A percentile compares a stretch with the other conserved stretches of the same genome.
phyloP scores from a whole-genome alignment of 2,797 vertebrate genomes.

The Toxotes lorentzi region DNA sequence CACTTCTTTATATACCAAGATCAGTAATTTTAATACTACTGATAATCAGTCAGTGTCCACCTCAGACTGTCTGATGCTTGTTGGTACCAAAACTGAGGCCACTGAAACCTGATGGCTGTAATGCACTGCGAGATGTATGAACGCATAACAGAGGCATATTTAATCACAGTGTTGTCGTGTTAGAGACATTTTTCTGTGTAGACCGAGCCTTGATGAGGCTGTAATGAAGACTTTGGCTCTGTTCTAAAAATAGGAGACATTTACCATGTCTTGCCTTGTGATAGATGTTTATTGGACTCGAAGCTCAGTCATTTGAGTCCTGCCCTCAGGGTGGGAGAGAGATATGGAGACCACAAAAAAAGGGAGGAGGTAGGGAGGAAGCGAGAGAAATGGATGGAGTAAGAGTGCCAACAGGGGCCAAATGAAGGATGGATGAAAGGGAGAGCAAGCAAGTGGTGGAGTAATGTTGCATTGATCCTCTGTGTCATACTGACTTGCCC shows the following conservation, averaged over 20 bases:
- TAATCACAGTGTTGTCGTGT: constrained; percentile 5
- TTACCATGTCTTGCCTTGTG: constrained; percentile 72
- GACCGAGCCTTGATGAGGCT: constrained; percentile 62
- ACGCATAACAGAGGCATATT: constrained; percentile 15
- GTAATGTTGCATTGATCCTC: constrained; percentile 25
- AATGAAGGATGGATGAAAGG: constrained; percentile 36
- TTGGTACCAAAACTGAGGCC: neutral
- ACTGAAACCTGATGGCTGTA: neutral
- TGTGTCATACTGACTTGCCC: constrained; percentile 50
- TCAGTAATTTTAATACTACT: neutral
- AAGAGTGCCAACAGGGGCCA: constrained; percentile 29
- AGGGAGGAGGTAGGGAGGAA: constrained; percentile 12
- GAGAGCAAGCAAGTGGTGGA: constrained; percentile 30
- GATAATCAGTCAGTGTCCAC: constrained; percentile 22
- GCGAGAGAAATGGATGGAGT: constrained; percentile 42
- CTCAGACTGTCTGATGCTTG: constrained; percentile 6
- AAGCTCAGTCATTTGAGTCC: constrained; percentile 70
- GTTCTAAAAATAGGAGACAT: constrained; percentile 82
- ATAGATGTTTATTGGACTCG: constrained; percentile 80
- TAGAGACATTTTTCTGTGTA: constrained; percentile 41
- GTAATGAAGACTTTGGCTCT: constrained; percentile 53
- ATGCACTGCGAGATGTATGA: constrained; percentile 16
- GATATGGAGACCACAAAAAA: constrained; percentile 46
- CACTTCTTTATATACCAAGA: constrained; percentile 29
- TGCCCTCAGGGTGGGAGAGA: constrained; percentile 57